Conservation (phyloP, 2,888 invertebrate species). For the Nephrotoma appendiculata region DNA sequence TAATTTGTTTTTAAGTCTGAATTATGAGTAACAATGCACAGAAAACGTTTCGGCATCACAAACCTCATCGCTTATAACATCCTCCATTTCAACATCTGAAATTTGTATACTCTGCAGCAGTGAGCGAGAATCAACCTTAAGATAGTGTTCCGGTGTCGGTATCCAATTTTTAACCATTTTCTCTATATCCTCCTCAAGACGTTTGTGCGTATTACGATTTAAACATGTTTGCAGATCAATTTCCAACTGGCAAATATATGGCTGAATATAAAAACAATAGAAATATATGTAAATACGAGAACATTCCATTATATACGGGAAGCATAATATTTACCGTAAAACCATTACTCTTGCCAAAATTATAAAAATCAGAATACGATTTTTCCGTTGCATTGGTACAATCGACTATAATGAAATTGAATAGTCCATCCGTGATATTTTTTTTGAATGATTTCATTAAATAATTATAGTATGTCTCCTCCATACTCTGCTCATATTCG, state of each 20-base stretch:
- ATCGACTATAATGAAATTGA: constrained; percentile 85
- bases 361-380: constrained; percentile 79
- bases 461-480: constrained; percentile 65
- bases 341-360: constrained; percentile 49
- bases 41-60: not conserved
- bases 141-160: constrained; percentile 64
- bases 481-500: constrained; percentile 76
- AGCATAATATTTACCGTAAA: constrained; percentile 25
- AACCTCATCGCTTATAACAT: constrained; percentile 39
- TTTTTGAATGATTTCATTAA: constrained; percentile 82
- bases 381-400: constrained; percentile 71
- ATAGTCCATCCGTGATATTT: constrained; percentile 77
- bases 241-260: constrained; percentile 80
- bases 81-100: constrained; percentile 76
- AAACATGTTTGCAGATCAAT: constrained; percentile 62
- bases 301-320: not conserved
- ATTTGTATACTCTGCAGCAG: constrained; percentile 73
- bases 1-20: not conserved
- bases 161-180: constrained; percentile 57
- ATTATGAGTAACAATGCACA: not conserved
- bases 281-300: not conserved
- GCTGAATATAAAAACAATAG: constrained; percentile 39
- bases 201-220: constrained; percentile 72
- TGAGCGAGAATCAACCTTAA: constrained; percentile 66
- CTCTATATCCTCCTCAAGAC: constrained; percentile 63